Evolutionary conservation across 2,797 vertebrate genomes (phyloP).

Genomic region (Rhinogobio ventralis): DNA sequence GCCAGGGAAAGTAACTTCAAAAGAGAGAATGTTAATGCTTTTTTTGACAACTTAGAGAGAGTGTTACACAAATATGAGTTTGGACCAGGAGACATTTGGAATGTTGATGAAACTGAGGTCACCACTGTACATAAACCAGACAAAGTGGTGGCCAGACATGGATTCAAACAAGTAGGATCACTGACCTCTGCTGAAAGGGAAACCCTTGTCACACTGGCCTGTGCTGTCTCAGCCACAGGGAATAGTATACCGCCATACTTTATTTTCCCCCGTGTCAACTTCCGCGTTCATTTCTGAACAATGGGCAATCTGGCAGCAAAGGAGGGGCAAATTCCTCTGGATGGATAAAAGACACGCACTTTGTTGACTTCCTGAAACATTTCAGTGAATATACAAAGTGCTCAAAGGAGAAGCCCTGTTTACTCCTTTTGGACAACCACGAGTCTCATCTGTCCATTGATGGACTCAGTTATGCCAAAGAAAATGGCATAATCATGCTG

Average conservation of each 20-base stretch:
- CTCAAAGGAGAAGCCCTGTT: too few relatives aligned
- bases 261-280: neutral
- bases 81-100: slow-evolving; percentile 35
- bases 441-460: too few relatives aligned
- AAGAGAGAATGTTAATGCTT: slow-evolving; percentile 18
- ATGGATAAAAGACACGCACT: too few relatives aligned
- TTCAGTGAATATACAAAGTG: too few relatives aligned
- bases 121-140: slow-evolving; percentile 19
- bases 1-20: slow-evolving; percentile 23
- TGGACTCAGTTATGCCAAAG: too few relatives aligned
- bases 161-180: slow-evolving; percentile 44
- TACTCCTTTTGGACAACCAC: too few relatives aligned
- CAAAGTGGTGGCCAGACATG: slow-evolving; percentile 25
- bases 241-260: slow-evolving; percentile 10
- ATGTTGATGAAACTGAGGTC: slow-evolving; percentile 44
- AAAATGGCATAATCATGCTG: too few relatives aligned
- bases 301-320: too few relatives aligned
- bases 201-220: slow-evolving; percentile 4
- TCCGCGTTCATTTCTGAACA: too few relatives aligned
- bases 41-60: slow-evolving; percentile 36
- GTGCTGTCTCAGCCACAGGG: neutral
- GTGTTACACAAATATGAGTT: too few relatives aligned
- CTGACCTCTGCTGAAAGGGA: slow-evolving; percentile 41
- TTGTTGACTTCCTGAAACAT: too few relatives aligned
- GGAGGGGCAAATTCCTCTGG: too few relatives aligned